These are phyloP conservation scores for Nipponia nippon DNA, from an alignment of 2,113 vertebrate genomes.

Conservation along the genomic window DNA sequence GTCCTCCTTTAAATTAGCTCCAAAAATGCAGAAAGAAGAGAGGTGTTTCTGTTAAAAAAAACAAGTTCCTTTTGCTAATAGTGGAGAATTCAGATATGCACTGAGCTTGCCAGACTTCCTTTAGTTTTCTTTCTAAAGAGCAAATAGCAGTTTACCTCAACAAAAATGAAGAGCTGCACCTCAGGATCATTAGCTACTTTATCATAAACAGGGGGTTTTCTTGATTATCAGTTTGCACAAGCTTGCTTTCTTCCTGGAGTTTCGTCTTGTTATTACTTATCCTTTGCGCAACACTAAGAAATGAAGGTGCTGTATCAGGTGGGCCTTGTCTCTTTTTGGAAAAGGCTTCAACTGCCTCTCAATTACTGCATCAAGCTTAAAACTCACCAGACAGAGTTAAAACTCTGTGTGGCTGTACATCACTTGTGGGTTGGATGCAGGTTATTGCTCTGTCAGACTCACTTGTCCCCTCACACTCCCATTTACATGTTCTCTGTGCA, in stretches of 20 bases:
- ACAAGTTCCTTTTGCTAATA: not conserved
- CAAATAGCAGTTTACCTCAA: not conserved
- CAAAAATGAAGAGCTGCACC: not conserved
- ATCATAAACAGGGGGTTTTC: not conserved
- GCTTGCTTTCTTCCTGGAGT: not conserved
- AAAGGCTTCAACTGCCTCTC: not conserved
- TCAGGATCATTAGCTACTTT: not conserved
- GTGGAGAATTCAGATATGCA: not conserved
- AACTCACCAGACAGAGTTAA: not conserved
- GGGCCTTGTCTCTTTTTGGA: not conserved
- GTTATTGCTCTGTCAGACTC: not conserved
- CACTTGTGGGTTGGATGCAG: not conserved
- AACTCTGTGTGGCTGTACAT: accelerated
- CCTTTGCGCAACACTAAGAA: not conserved
- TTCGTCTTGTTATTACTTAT: not conserved
- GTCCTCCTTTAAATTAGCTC: not conserved
- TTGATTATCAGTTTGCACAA: not conserved
- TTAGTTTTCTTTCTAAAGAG: not conserved
- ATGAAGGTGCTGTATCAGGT: not conserved
- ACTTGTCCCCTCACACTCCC: not conserved
- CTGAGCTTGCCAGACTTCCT: not conserved
- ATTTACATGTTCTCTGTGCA: not conserved
- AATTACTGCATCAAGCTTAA: not conserved
- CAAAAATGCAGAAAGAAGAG: not conserved
- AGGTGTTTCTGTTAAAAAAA: not conserved